Conservation (phyloP, 1,140 invertebrate species). For the Diorhabda elongata region DNA sequence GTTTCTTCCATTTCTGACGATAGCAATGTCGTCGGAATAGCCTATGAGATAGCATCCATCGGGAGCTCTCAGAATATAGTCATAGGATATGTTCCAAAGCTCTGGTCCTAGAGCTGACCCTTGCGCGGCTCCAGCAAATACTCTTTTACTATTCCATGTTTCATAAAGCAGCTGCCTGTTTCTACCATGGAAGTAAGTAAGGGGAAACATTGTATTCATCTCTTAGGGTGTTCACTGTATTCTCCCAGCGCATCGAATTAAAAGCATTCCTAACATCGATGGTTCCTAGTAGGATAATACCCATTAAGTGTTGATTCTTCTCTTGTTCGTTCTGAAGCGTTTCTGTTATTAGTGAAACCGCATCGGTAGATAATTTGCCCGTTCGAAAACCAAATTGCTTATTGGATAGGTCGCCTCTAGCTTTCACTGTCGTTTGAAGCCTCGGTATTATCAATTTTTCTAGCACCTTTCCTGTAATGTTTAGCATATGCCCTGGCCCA, state of each 20-base stretch:
- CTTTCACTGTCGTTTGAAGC: slow-evolving; percentile 12
- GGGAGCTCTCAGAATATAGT: no score
- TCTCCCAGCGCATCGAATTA: slow-evolving; percentile 23
- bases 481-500: slow-evolving; percentile 33
- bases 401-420: slow-evolving; percentile 11
- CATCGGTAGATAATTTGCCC: slow-evolving; percentile 5
- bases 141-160: no score
- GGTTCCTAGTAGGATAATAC: slow-evolving; percentile 12
- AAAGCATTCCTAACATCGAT: slow-evolving; percentile 31
- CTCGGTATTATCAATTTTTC: slow-evolving; percentile 27
- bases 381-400: slow-evolving; percentile 17
- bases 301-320: neutral
- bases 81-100: no score
- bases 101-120: no score
- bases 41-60: no score
- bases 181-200: neutral
- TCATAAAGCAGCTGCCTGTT: no score
- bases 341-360: neutral
- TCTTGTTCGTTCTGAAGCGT: neutral
- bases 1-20: no score
- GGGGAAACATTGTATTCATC: neutral
- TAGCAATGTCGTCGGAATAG: no score
- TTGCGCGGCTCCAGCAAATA: no score
- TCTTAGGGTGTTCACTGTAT: slow-evolving; percentile 10
- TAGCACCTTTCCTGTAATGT: slow-evolving; percentile 31